Percentiles rank a stretch among this genome's conserved stretches.
Conservation (phyloP, 1,140 invertebrate species). For the Ceratosolen fusciceps region DNA sequence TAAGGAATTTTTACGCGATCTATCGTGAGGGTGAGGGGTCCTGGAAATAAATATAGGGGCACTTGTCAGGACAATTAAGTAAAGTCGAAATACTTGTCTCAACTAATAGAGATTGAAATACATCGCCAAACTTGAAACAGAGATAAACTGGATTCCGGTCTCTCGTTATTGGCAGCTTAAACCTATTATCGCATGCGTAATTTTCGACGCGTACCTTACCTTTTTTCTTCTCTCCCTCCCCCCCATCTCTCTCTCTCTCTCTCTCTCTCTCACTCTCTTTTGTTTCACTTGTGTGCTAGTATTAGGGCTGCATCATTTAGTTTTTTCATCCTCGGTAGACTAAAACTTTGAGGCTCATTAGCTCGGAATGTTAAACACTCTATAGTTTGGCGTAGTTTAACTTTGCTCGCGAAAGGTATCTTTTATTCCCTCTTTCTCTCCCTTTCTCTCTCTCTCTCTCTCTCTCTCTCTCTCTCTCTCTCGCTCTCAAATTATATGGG, state of each 20-base stretch:
- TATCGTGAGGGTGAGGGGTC: neutral
- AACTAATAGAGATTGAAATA: slow-evolving; percentile 29
- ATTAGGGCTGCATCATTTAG: slow-evolving; percentile 20
- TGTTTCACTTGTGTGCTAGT: neutral
- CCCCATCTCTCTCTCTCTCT: neutral
- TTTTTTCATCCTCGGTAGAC: neutral
- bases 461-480: too few relatives aligned
- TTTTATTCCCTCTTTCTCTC: neutral
- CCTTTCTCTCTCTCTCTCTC: neutral
- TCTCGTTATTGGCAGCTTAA: slow-evolving; percentile 31
- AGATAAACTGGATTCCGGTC: slow-evolving; percentile 39
- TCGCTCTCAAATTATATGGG: neutral
- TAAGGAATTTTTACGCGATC: neutral
- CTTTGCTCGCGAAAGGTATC: neutral
- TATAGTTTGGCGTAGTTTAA: neutral
- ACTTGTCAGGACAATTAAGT: neutral
- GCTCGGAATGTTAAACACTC: slow-evolving; percentile 40
- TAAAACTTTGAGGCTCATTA: slow-evolving; percentile 30
- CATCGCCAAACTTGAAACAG: slow-evolving; percentile 28
- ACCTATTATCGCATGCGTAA: slow-evolving; percentile 29
- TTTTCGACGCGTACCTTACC: slow-evolving; percentile 23
- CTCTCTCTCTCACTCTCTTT: neutral
- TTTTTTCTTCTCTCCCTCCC: neutral
- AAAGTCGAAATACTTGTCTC: neutral
- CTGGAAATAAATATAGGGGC: neutral